phyloP scores from a whole-genome alignment of 1,140 invertebrate genomes.

The Lepeophtheirus salmonis region DNA sequence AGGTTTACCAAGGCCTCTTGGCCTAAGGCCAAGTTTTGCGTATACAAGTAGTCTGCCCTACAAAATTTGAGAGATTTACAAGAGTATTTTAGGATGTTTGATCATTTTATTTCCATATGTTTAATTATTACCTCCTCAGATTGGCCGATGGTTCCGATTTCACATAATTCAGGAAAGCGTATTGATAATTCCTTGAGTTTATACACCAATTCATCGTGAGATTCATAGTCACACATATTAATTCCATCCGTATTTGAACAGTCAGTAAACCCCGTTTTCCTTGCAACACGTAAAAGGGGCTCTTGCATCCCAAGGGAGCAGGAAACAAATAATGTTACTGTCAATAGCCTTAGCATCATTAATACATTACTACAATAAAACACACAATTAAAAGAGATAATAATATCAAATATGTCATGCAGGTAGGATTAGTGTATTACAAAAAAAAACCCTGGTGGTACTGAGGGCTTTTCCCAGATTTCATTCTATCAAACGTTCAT shows the following conservation, averaged over 20 bases:
- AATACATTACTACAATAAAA: neutral
- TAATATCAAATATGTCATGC: no score
- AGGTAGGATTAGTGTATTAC: no score
- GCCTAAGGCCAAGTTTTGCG: neutral
- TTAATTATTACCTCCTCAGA: neutral
- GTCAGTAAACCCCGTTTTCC: neutral
- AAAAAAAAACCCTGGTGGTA: no score
- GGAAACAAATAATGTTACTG: no score
- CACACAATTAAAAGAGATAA: no score
- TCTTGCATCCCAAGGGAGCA: neutral
- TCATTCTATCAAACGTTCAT: no score
- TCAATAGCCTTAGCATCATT: no score
- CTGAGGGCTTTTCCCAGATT: no score
- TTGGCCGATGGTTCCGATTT: neutral
- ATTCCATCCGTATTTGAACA: neutral
- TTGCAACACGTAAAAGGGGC: neutral
- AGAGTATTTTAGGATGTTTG: no score
- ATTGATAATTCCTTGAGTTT: neutral
- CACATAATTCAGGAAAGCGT: neutral
- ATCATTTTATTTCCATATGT: no score
- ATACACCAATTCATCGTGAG: neutral
- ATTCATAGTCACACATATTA: slow-evolving; percentile 10
- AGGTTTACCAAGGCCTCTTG: slow-evolving; percentile 41
- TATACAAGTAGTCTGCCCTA: neutral
- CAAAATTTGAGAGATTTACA: no score